Conservation (phyloP, 2,113 vertebrate species). For the Rhinoptilus africanus region DNA sequence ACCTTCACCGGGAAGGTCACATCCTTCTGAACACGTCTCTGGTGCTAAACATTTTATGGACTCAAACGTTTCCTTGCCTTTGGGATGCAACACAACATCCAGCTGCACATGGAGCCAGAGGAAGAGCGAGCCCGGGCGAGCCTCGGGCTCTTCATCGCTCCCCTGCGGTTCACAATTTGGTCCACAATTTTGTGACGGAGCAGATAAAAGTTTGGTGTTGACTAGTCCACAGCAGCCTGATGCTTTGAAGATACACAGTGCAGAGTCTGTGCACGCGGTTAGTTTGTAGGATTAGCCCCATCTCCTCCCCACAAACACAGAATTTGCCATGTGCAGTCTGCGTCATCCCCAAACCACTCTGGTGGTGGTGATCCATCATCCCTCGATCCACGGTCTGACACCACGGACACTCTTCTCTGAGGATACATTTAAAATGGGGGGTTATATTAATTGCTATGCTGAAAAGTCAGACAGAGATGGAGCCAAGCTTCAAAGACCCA, state of each 20-base stretch:
- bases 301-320: background rate
- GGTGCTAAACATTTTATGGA: background rate
- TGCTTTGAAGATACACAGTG: background rate
- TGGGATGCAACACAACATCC: background rate
- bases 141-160: background rate
- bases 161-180: accelerated
- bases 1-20: background rate
- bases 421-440: background rate
- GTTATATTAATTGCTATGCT: background rate
- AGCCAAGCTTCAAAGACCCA: background rate
- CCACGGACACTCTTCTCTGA: background rate
- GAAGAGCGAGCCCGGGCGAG: background rate
- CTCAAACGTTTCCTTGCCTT: background rate
- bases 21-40: background rate
- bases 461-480: background rate
- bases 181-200: accelerated
- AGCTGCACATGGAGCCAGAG: background rate
- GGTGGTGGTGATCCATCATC: background rate
- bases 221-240: background rate
- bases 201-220: background rate
- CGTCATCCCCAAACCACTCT: background rate
- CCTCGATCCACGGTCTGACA: accelerated
- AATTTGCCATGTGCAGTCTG: background rate
- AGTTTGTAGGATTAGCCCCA: background rate
- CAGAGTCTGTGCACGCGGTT: accelerated